Evolutionary conservation across 2,797 vertebrate genomes (phyloP), one percentile per base, ranked within the genome.

Genomic region (Pygocentrus nattereri): DNA sequence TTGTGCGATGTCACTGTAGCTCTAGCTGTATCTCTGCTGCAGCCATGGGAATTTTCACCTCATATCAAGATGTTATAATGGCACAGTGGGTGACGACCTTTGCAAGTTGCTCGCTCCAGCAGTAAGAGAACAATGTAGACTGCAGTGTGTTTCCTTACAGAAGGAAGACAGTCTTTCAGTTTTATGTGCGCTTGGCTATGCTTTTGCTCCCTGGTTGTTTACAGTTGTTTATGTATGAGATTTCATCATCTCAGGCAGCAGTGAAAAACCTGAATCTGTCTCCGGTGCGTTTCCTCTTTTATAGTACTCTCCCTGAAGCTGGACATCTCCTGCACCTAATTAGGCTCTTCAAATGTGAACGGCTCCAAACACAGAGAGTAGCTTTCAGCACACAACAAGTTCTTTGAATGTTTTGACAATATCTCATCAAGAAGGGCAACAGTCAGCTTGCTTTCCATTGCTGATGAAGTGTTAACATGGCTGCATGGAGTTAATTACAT

Each of bases 1-100:
- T 34, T 49, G 41, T 52, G 47, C 34, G 31, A 56, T 44, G 27
- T 79, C 56, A 18, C 65, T 38, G 47, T 59, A 64, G 78, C 31
- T 64, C 25, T 44, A 44, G 30, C 68, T 70, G 59, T 64, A 34
- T 52, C 49, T 62, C 68, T 23, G 13, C 52, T 38, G 44, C 69
- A 84, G 56, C 79, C 70, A 50, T 54, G 44, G 78, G 67, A 68
- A 69, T 74, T 76, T 65, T 54, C 68, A 61, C 58, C 70, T 78
- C 62, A 31, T 69, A 70, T 78, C 59, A 78, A 61, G 76, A 67
- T 74, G 62, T 77, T 70, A 65, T 70, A 86, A 84, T 65, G 77
- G 58, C 54, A 23, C 44, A 52, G 74, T 72, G 41, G 78, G 68
- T 23, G 41, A 64, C 56, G 44, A 69, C 65, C 72, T 76, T 71